Percentiles rank a stretch among this genome's conserved stretches.
Evolutionary conservation across 2,888 invertebrate species (phyloP).

Genomic region (Sinopyrophorus schimmeli): DNA sequence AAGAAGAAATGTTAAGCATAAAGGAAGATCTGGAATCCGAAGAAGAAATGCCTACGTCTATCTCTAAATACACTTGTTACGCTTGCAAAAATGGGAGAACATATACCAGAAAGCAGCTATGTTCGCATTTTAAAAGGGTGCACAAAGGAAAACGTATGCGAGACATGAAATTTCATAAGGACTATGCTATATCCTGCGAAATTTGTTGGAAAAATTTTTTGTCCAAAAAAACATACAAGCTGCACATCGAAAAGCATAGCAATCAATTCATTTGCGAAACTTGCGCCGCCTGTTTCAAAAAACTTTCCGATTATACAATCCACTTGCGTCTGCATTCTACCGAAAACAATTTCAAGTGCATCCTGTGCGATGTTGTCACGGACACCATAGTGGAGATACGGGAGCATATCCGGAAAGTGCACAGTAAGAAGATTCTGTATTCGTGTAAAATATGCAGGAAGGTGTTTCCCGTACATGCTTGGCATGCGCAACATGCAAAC

Average conservation of each 20-base stretch:
- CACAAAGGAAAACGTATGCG: constrained; percentile 33
- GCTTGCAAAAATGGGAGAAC: constrained; percentile 45
- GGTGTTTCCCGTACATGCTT: constrained; percentile 50
- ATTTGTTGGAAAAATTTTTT: not conserved
- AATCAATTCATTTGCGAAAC: constrained; percentile 26
- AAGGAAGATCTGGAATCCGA: constrained; percentile 13
- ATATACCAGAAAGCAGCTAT: constrained; percentile 41
- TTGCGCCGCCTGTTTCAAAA: constrained; percentile 31
- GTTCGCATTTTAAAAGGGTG: constrained; percentile 42
- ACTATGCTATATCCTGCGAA: constrained; percentile 33
- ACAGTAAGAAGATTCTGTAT: constrained; percentile 55
- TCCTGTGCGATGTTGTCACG: constrained; percentile 45
- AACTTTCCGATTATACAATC: constrained; percentile 28
- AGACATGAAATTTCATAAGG: constrained; percentile 59
- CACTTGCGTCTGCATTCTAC: constrained; percentile 46
- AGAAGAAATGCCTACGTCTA: constrained; percentile 1
- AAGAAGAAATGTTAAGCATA: too few relatives aligned
- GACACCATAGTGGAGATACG: constrained; percentile 41
- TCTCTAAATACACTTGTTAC: constrained; percentile 38
- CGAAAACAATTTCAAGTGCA: constrained; percentile 42
- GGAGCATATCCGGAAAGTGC: constrained; percentile 43
- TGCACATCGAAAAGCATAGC: not conserved
- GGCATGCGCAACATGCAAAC: constrained; percentile 55
- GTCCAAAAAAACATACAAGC: constrained; percentile 33
- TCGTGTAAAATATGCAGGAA: constrained; percentile 57